Conservation (phyloP, 2,888 invertebrate species). For the Tenthredo scrophulariae region DNA sequence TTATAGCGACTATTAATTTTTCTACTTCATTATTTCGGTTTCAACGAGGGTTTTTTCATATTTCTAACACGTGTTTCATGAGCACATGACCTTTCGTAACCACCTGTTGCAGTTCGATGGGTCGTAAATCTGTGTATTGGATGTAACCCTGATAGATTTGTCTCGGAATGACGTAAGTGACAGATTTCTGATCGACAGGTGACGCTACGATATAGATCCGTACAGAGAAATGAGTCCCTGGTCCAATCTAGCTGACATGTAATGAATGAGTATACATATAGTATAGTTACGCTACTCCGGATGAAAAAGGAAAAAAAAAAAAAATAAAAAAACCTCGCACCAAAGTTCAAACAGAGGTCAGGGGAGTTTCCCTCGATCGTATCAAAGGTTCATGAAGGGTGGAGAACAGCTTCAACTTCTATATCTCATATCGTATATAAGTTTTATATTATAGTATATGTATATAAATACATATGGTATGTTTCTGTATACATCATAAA, state of each 20-base stretch:
- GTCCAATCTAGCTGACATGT: constrained; percentile 4
- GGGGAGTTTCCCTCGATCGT: constrained; percentile 36
- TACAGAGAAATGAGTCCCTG: background rate
- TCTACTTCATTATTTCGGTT: background rate
- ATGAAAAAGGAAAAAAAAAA: background rate
- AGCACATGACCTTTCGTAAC: constrained; percentile 41
- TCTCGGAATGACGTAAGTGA: constrained; percentile 78
- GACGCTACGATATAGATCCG: constrained; percentile 62
- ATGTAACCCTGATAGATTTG: constrained; percentile 77
- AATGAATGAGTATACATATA: background rate
- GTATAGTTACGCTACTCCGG: background rate
- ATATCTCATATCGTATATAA: background rate
- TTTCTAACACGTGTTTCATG: background rate
- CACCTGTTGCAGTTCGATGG: constrained; percentile 70
- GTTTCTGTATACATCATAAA: constrained; percentile 61
- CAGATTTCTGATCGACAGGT: constrained; percentile 75
- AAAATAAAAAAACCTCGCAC: background rate
- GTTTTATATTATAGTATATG: background rate
- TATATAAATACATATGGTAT: background rate
- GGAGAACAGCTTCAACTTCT: background rate
- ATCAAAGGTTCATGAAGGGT: constrained; percentile 40
- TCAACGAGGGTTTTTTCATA: background rate
- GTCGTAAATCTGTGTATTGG: constrained; percentile 76
- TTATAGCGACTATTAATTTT: background rate
- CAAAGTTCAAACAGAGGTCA: constrained; percentile 43